Evolutionary conservation across 2,113 vertebrate species (phyloP).

Genomic region (Oriolus oriolus): DNA sequence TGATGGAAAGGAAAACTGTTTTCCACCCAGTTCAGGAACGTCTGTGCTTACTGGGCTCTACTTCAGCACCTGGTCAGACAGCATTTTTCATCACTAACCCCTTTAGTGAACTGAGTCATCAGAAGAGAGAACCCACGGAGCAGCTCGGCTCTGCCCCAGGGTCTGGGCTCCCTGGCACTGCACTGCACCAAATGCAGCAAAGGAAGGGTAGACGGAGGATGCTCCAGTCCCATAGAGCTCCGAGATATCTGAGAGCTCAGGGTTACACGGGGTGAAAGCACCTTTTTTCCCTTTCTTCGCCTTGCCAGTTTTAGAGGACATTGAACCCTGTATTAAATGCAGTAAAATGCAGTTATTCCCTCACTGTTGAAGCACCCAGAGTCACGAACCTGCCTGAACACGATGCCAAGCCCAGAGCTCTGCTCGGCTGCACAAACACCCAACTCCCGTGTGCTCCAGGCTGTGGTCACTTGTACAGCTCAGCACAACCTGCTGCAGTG

Average conservation of each 20-base stretch:
- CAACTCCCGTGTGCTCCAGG: fast-evolving
- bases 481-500: neutral
- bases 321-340: neutral
- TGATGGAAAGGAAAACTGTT: neutral
- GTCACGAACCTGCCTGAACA: neutral
- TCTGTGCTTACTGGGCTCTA: neutral
- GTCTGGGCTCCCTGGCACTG: neutral
- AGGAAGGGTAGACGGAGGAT: neutral
- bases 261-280: fast-evolving
- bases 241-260: fast-evolving
- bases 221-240: neutral
- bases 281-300: neutral
- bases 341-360: neutral
- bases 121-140: fast-evolving
- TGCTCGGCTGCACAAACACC: neutral
- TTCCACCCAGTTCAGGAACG: neutral
- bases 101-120: fast-evolving
- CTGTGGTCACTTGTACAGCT: neutral
- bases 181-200: neutral
- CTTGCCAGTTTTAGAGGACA: neutral
- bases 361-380: neutral
- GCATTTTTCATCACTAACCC: neutral
- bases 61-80: neutral
- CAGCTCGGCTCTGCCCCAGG: neutral
- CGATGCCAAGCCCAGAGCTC: neutral